Base-by-base conservation (phyloP, 2,113 vertebrate species). In the Nothobranchius kuhntae region DNA sequence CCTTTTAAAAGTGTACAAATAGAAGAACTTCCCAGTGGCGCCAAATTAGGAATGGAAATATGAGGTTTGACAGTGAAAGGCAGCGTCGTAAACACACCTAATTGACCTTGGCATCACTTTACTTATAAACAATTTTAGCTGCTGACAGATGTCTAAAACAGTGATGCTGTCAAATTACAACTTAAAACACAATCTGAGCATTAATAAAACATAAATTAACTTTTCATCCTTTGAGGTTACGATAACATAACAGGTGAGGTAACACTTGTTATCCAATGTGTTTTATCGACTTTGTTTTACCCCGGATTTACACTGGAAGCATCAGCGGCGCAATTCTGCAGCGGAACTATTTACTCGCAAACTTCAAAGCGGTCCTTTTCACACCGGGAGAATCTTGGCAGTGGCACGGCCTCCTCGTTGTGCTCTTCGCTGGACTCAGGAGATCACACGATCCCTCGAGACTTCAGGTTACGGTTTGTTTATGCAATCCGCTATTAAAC, bases 11-110 rank as follows among this genome's bases (percentile, higher is more conserved):
- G 21, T 21, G 1, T 21, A 21, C 21, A 21, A 21, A 21, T 21
- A 21, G 21, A 21, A 21, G 21, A 21, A 21, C 38, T 40, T 6
- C 38, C 1, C 38, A 9, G 38, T 62, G 24, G 42, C 36, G 38
- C 65, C n/a, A 46, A 62, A 61, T 21, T 66, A 68, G 53, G 21
- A 0, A 13, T 68, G 63, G 59, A 68, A 83, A n/a, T 26, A 21
- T 60, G 60, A 61, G 40, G 38, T 69, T 59, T 76, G 73, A 81
- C 77, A 83, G 73, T 71, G 35, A 73, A 66, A 63, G 47, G 6
- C 45, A 70, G 80, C 78, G 21, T 48, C 77, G 63, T 73, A 71
- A 78, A 81, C 70, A 75, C 77, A 65, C 54, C 54, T 24, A 76
- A 61, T 70, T 75, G 71, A 55, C 51, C 69, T 65, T 53, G 13